Evolutionary conservation across 2,888 invertebrate species (phyloP).

Genomic region (Spisula subtruncata): DNA sequence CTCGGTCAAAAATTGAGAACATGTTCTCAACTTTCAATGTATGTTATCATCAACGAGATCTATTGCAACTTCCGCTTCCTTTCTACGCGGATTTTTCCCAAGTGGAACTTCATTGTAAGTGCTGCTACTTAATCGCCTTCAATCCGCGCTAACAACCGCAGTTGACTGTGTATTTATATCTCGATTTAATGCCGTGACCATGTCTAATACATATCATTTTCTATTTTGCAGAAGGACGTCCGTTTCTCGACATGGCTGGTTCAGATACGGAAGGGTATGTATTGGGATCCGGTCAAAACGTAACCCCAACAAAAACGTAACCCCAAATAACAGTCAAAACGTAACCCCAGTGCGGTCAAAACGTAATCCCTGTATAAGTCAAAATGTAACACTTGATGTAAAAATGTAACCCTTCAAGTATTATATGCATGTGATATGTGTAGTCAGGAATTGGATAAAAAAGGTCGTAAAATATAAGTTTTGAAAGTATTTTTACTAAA

Average conservation of each 20-base stretch:
- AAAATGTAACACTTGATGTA: too few species aligned
- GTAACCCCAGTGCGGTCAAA: too few species aligned
- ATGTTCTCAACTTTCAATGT: slow-evolving; percentile 22
- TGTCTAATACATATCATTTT: slow-evolving; percentile 28
- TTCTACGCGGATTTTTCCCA: slow-evolving; percentile 56
- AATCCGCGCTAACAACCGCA: slow-evolving; percentile 9
- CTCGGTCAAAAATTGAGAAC: slow-evolving; percentile 23
- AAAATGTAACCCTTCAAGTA: too few species aligned
- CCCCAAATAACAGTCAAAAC: too few species aligned
- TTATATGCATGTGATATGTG: too few species aligned
- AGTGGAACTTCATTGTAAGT: slow-evolving; percentile 74
- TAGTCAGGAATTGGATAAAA: too few species aligned
- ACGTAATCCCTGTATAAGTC: too few species aligned
- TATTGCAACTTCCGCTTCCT: slow-evolving; percentile 64
- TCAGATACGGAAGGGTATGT: slow-evolving; percentile 87
- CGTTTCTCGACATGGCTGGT: slow-evolving; percentile 81
- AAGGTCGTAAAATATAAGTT: too few species aligned
- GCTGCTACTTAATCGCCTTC: neutral
- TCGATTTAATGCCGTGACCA: neutral
- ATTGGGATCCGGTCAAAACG: too few species aligned
- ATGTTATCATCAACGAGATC: neutral
- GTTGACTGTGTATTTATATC: neutral
- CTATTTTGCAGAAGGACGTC: slow-evolving; percentile 82
- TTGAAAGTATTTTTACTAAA: too few species aligned
- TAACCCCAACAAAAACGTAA: too few species aligned